These are phyloP conservation scores for Mormyrus lacerda DNA, from an alignment of 2,113 vertebrate genomes.

Conservation along the genomic window DNA sequence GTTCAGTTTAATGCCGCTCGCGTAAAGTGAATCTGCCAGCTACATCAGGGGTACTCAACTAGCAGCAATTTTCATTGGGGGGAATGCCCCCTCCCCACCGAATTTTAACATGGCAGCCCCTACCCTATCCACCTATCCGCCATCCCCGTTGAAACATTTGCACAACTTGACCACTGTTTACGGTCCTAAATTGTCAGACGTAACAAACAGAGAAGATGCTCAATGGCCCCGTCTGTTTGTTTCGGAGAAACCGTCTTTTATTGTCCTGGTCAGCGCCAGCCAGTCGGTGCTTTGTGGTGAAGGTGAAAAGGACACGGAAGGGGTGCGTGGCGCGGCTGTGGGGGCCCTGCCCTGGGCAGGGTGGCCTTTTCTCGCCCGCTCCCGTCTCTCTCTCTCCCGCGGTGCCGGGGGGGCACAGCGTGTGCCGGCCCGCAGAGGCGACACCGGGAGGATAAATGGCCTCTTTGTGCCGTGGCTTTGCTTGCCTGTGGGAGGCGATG, in stretches of 20 bases:
- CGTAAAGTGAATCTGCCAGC: not conserved
- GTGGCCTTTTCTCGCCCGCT: not conserved
- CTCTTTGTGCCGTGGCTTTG: not conserved
- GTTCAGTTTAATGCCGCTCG: not conserved
- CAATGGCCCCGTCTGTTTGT: not conserved
- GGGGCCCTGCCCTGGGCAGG: not conserved
- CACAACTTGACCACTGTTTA: not conserved
- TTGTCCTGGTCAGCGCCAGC: not conserved
- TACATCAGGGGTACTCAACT: not conserved
- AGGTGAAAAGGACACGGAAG: not conserved
- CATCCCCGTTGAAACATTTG: not conserved
- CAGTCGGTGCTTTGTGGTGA: not conserved
- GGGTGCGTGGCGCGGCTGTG: not conserved
- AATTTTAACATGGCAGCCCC: not conserved
- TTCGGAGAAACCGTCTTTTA: not conserved
- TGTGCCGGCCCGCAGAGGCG: not conserved
- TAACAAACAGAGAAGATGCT: not conserved
- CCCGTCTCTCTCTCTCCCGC: not conserved
- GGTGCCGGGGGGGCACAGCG: not conserved
- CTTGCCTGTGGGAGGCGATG: not conserved
- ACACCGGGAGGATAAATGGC: not conserved
- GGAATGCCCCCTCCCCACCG: not conserved
- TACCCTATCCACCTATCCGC: not conserved
- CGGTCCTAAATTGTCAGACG: not conserved
- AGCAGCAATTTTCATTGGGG: not conserved